Percentiles rank a stretch among this genome's conserved stretches.
These are phyloP conservation scores for Dasypogon diadema DNA, from an alignment of 2,888 invertebrate genomes.

Conservation along the genomic window DNA sequence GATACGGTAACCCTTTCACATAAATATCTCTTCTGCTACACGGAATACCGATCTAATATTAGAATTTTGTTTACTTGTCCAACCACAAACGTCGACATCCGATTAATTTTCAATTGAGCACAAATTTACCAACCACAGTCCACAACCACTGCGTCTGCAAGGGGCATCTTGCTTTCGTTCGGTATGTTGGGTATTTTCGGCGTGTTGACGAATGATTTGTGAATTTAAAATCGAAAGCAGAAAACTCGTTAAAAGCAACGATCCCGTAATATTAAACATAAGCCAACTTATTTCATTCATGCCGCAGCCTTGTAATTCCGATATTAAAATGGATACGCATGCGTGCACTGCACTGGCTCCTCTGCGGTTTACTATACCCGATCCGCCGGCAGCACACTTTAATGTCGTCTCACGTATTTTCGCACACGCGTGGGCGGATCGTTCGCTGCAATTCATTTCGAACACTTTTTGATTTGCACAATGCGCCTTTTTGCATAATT, in stretches of 20 bases:
- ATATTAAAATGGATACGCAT: slow-evolving; percentile 34
- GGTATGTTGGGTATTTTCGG: background rate
- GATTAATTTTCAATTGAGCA: background rate
- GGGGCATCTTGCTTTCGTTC: background rate
- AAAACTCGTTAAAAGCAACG: background rate
- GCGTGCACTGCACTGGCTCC: background rate
- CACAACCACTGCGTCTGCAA: background rate
- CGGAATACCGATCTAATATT: slow-evolving; percentile 4
- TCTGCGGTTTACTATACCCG: too few species aligned
- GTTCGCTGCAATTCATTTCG: slow-evolving; percentile 14
- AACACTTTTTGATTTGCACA: slow-evolving; percentile 40
- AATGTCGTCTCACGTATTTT: slow-evolving; percentile 28
- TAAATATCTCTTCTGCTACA: too few species aligned
- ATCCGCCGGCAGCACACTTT: slow-evolving; percentile 35
- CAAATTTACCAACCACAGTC: background rate
- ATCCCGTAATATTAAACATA: background rate
- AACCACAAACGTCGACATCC: background rate
- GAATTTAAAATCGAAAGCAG: background rate
- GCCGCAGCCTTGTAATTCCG: slow-evolving; percentile 24
- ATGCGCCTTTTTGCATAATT: slow-evolving; percentile 46
- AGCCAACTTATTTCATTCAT: slow-evolving; percentile 22
- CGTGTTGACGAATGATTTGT: background rate
- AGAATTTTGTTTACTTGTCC: background rate
- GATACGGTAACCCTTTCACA: background rate
- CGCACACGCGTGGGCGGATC: slow-evolving; percentile 35